phyloP scores from a whole-genome alignment of 2,888 invertebrate species.

The Dicyrtoma fusca region DNA sequence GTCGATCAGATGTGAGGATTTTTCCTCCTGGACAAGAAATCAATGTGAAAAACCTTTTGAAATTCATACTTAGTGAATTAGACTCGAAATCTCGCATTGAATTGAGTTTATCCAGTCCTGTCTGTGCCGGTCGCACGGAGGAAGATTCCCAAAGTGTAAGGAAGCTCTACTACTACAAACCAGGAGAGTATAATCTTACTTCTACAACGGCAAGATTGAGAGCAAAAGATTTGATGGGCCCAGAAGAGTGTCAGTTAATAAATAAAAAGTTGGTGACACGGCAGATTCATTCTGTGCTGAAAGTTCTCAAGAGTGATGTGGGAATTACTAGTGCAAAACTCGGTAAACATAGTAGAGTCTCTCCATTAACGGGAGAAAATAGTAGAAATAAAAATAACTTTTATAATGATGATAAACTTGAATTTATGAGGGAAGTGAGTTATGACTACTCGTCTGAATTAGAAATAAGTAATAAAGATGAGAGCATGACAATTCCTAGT shows the following conservation, averaged over 20 bases:
- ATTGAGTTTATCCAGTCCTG: constrained; percentile 48
- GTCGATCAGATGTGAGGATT: constrained; percentile 46
- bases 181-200: not conserved
- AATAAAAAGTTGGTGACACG: constrained; percentile 38
- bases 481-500: not conserved
- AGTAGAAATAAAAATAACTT: not conserved
- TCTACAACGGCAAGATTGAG: not conserved
- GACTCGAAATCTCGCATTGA: constrained; percentile 47
- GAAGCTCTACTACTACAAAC: not conserved
- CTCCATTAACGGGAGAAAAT: not conserved
- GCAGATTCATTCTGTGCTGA: constrained; percentile 40
- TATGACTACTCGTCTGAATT: too few relatives aligned
- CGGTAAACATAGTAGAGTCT: not conserved
- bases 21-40: constrained; percentile 48
- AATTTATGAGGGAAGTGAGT: not conserved
- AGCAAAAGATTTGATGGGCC: not conserved
- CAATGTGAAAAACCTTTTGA: constrained; percentile 45
- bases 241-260: constrained; percentile 30
- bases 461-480: not conserved
- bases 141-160: not conserved
- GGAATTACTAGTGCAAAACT: not conserved
- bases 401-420: constrained; percentile 10
- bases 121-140: constrained; percentile 27
- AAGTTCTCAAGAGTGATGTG: constrained; percentile 24
- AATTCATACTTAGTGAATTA: constrained; percentile 51